Percentiles rank a stretch among this genome's conserved stretches.
Conservation (phyloP, 2,113 vertebrate species). For the Lophura nycthemera region DNA sequence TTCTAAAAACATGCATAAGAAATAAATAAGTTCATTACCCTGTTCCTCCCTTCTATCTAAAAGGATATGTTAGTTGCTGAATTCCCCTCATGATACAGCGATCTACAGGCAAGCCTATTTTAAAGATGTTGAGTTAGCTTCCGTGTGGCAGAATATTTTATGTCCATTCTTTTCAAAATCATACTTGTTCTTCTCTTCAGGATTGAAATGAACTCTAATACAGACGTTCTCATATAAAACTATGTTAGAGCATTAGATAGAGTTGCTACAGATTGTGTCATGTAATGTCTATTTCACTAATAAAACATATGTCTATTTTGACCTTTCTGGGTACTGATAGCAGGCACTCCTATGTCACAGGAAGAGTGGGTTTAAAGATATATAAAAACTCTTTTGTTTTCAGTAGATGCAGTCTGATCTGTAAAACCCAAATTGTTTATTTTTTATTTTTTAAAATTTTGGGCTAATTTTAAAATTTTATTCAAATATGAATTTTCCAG, state of each 20-base stretch:
- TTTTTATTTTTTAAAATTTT: neutral
- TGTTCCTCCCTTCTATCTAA: neutral
- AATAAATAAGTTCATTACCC: neutral
- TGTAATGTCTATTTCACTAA: neutral
- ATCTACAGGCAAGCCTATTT: neutral
- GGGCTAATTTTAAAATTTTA: neutral
- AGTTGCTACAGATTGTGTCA: neutral
- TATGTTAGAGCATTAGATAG: neutral
- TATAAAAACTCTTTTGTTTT: neutral
- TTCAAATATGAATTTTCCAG: neutral
- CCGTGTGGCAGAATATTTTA: constrained; percentile 14
- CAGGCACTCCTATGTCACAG: neutral
- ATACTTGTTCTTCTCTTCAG: neutral
- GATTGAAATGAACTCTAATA: neutral
- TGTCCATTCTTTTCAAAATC: neutral
- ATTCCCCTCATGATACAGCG: neutral
- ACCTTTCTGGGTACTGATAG: neutral
- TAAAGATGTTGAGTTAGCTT: constrained; percentile 3
- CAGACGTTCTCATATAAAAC: neutral
- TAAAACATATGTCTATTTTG: neutral
- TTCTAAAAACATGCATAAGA: neutral
- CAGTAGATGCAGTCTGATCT: neutral
- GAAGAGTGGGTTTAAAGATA: neutral
- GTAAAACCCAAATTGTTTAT: neutral
- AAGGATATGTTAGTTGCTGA: neutral